A percentile compares a stretch with the other conserved stretches of the same genome.
These are phyloP conservation scores for Trichogramma evanescens DNA, from an alignment of 2,888 invertebrate genomes.

Conservation along the genomic window DNA sequence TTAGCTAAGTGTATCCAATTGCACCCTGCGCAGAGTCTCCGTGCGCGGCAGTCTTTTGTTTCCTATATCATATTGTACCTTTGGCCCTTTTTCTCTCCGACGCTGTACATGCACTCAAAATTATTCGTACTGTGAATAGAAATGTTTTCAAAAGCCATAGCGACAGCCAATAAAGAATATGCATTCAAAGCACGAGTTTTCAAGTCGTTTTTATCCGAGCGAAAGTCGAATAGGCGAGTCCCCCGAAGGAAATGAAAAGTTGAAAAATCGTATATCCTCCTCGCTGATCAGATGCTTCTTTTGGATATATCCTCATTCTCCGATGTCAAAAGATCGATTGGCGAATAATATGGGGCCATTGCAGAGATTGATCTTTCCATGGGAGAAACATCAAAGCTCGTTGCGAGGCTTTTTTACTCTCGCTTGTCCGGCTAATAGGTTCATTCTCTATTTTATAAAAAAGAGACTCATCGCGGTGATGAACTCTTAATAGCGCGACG, in stretches of 20 bases:
- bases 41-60: no score
- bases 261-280: constrained; percentile 23
- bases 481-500: no score
- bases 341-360: constrained; percentile 2
- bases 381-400: background rate
- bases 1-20: no score
- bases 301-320: constrained; percentile 11
- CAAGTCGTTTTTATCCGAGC: background rate
- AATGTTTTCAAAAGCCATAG: no score
- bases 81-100: no score
- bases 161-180: no score
- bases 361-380: constrained; percentile 1
- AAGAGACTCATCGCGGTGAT: no score
- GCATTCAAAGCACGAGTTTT: background rate
- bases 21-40: no score
- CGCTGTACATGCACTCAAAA: no score
- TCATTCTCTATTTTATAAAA: no score
- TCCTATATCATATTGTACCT: no score
- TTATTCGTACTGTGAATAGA: no score
- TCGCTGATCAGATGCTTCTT: constrained; percentile 14
- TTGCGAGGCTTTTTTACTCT: background rate
- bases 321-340: constrained; percentile 16
- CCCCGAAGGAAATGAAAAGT: constrained; percentile 18
- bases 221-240: background rate
- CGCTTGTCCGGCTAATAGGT: background rate